A percentile compares a stretch with the other conserved stretches of the same genome.
These are phyloP conservation scores for Burhinus bistriatus DNA, from an alignment of 2,113 vertebrate species.

Conservation along the genomic window DNA sequence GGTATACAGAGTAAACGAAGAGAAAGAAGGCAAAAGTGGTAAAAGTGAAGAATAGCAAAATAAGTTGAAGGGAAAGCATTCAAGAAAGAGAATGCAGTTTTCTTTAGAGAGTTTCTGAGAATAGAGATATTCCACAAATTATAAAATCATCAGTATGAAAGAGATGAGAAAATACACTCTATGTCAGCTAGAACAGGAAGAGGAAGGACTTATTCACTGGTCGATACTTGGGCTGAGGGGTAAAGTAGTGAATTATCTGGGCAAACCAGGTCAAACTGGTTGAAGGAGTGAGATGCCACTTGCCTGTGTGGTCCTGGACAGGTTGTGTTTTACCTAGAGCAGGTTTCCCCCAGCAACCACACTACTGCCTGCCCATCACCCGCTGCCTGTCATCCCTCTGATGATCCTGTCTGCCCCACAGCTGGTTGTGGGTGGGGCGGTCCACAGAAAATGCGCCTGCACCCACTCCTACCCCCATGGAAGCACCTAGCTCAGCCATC, in stretches of 20 bases:
- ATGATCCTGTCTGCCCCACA: neutral
- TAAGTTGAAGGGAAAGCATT: neutral
- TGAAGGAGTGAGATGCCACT: neutral
- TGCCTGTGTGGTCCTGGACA: neutral
- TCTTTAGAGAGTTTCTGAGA: neutral
- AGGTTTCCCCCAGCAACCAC: neutral
- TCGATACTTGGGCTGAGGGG: neutral
- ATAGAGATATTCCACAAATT: neutral
- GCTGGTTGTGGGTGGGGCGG: neutral
- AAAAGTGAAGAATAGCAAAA: neutral
- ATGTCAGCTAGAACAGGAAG: neutral
- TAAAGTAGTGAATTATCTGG: neutral
- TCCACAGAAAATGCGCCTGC: neutral
- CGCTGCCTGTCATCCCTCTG: fast-evolving
- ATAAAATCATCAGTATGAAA: neutral
- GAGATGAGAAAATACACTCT: neutral
- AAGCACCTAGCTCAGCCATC: neutral
- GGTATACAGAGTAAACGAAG: neutral
- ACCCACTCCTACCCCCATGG: neutral
- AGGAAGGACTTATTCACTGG: neutral
- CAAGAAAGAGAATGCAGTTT: neutral
- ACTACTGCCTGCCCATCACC: neutral
- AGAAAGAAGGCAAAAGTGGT: neutral
- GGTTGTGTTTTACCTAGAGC: neutral
- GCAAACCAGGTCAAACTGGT: neutral